phyloP scores from a whole-genome alignment of 2,113 vertebrate genomes.

The Psittacus erithacus region DNA sequence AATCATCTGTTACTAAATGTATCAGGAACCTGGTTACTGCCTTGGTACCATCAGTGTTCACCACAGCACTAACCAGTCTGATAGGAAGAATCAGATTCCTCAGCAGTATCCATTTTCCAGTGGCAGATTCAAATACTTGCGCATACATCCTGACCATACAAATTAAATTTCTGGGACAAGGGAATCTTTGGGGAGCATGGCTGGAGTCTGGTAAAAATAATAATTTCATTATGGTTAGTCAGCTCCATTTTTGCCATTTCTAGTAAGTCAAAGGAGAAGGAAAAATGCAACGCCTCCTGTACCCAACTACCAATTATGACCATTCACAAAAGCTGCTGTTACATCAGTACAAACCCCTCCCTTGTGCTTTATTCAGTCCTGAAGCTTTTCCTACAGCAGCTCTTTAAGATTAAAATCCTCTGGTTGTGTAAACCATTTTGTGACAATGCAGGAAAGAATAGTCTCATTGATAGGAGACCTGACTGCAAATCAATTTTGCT shows the following conservation, averaged over 20 bases:
- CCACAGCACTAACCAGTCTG: background rate
- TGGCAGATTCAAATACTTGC: background rate
- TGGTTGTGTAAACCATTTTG: background rate
- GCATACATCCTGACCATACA: background rate
- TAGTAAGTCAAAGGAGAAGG: background rate
- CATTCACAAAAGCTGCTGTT: background rate
- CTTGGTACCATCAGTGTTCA: background rate
- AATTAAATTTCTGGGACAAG: constrained; percentile 3
- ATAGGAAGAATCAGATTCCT: background rate
- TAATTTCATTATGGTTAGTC: background rate
- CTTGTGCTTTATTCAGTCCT: fast-evolving
- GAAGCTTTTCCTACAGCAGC: background rate
- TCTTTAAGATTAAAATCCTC: background rate
- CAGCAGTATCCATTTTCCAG: background rate
- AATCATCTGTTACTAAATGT: background rate
- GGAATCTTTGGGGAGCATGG: background rate
- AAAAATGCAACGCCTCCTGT: background rate
- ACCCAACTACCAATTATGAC: background rate
- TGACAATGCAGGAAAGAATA: background rate
- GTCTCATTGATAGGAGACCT: background rate
- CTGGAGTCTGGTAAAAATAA: background rate
- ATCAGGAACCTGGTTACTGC: background rate
- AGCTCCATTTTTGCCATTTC: background rate
- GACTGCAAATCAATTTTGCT: background rate
- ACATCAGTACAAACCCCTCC: background rate